Percentiles rank a stretch among this genome's conserved stretches.
Evolutionary conservation across 2,797 vertebrate genomes (phyloP).

Genomic region (Enteromius anoplus): DNA sequence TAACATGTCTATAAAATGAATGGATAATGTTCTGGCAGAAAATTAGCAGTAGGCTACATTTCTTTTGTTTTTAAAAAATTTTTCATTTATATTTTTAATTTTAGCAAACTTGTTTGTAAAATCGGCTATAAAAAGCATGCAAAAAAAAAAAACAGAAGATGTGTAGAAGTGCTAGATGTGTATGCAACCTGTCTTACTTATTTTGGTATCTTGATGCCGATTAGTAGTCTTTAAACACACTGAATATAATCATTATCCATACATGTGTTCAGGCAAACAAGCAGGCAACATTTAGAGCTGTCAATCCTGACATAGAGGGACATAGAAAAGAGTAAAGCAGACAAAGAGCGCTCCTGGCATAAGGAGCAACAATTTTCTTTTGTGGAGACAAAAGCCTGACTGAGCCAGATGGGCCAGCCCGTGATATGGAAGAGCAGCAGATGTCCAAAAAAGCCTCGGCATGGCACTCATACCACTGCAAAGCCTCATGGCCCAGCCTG

Average conservation of each 20-base stretch:
- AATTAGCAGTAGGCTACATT: neutral
- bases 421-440: conserved; percentile 71
- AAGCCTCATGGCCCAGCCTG: conserved; percentile 6
- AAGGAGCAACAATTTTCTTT: conserved; percentile 20
- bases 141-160: no score
- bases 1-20: neutral
- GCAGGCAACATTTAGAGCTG: neutral
- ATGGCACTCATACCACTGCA: conserved; percentile 27
- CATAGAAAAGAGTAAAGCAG: conserved; percentile 25
- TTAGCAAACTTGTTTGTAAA: neutral
- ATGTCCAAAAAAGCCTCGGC: conserved; percentile 68
- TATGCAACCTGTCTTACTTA: neutral
- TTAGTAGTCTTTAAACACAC: neutral
- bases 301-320: neutral
- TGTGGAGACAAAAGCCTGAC: conserved; percentile 32
- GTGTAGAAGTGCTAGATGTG: neutral
- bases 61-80: neutral
- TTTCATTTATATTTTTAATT: neutral
- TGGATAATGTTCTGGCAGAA: neutral
- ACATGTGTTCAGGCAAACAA: neutral
- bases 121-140: neutral
- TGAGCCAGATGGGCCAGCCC: conserved; percentile 72
- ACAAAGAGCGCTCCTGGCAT: conserved; percentile 29
- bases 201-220: neutral
- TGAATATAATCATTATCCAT: neutral